These are phyloP conservation scores for Cettia cetti DNA, from an alignment of 2,113 vertebrate genomes.

Conservation along the genomic window DNA sequence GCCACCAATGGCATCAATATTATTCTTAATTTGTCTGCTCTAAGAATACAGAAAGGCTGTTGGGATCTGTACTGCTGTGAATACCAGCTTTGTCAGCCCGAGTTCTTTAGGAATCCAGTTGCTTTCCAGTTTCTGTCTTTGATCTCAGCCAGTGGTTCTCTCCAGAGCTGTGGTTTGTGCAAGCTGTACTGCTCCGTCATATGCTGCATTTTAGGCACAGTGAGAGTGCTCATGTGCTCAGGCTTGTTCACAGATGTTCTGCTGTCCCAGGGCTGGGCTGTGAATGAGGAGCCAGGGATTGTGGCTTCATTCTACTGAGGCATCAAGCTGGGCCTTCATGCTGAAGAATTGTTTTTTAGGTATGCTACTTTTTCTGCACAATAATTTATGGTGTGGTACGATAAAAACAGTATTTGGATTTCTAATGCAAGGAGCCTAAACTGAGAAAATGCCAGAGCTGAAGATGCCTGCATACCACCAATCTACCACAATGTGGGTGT, in stretches of 20 bases:
- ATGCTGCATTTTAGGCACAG: not conserved
- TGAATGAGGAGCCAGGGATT: not conserved
- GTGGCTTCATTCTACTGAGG: not conserved
- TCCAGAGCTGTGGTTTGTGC: not conserved
- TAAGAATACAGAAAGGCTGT: not conserved
- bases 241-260: not conserved
- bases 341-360: not conserved
- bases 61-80: not conserved
- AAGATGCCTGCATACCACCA: not conserved
- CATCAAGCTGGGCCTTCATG: not conserved
- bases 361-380: not conserved
- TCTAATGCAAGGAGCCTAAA: not conserved
- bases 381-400: rapidly evolving
- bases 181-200: not conserved
- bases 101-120: not conserved
- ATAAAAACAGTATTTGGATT: not conserved
- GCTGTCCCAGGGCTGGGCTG: not conserved
- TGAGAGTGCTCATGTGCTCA: not conserved
- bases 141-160: not conserved
- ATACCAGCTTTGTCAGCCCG: not conserved
- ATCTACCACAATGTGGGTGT: conserved; percentile 14
- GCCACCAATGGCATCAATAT: not conserved
- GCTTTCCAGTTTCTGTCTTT: not conserved
- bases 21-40: not conserved
- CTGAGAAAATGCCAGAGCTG: not conserved